Percentiles rank a stretch among this genome's conserved stretches.
These are phyloP conservation scores for Oasisia sp. DNA, from an alignment of 2,888 invertebrate species.

Conservation along the genomic window DNA sequence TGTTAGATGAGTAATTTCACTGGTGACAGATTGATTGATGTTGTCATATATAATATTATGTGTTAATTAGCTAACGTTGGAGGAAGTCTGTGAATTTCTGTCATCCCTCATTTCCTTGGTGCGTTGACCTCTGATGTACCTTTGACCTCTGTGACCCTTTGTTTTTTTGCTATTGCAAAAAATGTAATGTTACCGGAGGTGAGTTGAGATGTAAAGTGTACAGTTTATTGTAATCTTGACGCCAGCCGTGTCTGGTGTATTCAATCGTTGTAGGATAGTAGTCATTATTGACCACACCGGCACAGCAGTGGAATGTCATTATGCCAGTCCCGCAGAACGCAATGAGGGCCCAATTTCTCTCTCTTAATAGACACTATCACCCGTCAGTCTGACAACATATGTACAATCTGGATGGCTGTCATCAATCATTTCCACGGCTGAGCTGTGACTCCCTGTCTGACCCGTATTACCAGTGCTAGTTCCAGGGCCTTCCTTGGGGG, in stretches of 20 bases:
- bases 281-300: not conserved
- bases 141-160: too few relatives aligned
- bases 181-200: too few relatives aligned
- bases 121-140: too few relatives aligned
- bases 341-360: not conserved
- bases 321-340: not conserved
- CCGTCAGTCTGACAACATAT: not conserved
- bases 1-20: not conserved
- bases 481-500: conserved; percentile 6
- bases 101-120: too few relatives aligned
- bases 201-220: too few relatives aligned
- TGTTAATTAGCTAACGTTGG: too few relatives aligned
- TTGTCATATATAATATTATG: not conserved
- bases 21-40: not conserved
- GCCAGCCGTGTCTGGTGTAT: too few relatives aligned
- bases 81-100: too few relatives aligned
- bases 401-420: not conserved
- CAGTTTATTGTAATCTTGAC: too few relatives aligned
- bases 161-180: too few relatives aligned
- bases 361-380: not conserved
- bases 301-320: not conserved
- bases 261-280: too few relatives aligned
- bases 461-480: not conserved
- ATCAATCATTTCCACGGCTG: not conserved
- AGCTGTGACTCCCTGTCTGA: not conserved